Percentiles rank a stretch among this genome's conserved stretches.
Evolutionary conservation across 2,888 invertebrate genomes (phyloP).

Genomic region (Venustoraphidia nigricollis): DNA sequence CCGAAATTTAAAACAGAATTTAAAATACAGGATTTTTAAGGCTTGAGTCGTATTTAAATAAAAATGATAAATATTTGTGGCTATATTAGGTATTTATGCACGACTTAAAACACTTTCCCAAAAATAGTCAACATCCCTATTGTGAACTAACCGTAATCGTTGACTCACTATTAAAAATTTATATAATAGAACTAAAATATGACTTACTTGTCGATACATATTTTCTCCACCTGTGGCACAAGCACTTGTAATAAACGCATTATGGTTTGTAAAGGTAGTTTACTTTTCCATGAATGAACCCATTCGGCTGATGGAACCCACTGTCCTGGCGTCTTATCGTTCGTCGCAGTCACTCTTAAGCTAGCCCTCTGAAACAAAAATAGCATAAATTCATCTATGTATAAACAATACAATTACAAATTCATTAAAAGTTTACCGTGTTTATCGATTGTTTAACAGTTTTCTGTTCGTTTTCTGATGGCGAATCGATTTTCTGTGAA

Average conservation of each 20-base stretch:
- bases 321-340: conserved; percentile 22
- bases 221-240: conserved; percentile 99
- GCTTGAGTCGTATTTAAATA: too few relatives aligned
- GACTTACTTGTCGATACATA: conserved; percentile 93
- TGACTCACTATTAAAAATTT: not conserved
- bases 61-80: too few relatives aligned
- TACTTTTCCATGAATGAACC: conserved; percentile 93
- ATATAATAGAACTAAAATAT: not conserved
- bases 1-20: too few relatives aligned
- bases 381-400: conserved; percentile 1
- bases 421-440: conserved; percentile 18
- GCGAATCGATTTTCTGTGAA: conserved; percentile 1
- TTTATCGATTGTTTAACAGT: conserved; percentile 19
- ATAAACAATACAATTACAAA: not conserved
- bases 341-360: conserved; percentile 36
- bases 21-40: too few relatives aligned
- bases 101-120: too few relatives aligned
- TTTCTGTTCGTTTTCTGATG: conserved; percentile 2
- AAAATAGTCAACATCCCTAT: too few relatives aligned
- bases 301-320: conserved; percentile 95
- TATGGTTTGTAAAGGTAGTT: conserved; percentile 95
- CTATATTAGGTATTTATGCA: too few relatives aligned
- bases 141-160: too few relatives aligned
- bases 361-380: conserved; percentile 38
- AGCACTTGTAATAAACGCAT: conserved; percentile 96